phyloP scores from a whole-genome alignment of 2,113 vertebrate genomes.

The Otus sunia region DNA sequence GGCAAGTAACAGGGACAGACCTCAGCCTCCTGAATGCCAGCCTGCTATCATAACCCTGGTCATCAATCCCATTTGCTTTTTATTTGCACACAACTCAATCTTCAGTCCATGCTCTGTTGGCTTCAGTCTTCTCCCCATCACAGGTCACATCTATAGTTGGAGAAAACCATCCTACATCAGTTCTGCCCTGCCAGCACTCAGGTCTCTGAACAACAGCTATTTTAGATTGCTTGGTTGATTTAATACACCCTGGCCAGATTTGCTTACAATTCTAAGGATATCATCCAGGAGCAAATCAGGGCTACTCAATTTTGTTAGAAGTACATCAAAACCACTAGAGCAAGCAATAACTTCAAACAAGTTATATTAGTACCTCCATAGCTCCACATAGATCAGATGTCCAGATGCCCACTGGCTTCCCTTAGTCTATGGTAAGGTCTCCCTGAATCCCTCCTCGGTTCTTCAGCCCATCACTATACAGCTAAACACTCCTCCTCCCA shows the following conservation, averaged over 20 bases:
- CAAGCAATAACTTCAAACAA: not conserved
- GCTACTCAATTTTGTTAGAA: not conserved
- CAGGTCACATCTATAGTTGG: not conserved
- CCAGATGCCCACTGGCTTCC: not conserved
- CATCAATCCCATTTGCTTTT: not conserved
- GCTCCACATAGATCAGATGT: not conserved
- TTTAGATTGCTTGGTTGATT: not conserved
- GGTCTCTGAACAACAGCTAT: not conserved
- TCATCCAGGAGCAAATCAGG: not conserved
- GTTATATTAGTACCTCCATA: not conserved
- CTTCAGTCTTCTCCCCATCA: not conserved
- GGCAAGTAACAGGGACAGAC: not conserved
- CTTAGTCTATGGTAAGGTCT: not conserved
- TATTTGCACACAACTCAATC: not conserved
- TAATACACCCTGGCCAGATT: not conserved
- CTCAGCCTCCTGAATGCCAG: not conserved
- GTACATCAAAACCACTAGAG: not conserved
- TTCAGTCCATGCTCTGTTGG: too few relatives aligned
- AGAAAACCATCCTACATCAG: not conserved
- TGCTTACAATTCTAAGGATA: not conserved
- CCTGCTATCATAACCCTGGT: accelerated
- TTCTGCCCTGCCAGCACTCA: not conserved
- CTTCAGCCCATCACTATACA: not conserved
- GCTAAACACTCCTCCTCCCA: not conserved
- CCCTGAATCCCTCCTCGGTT: not conserved